A percentile compares a stretch with the other conserved stretches of the same genome.
Conservation (phyloP, 1,140 invertebrate species). For the Achroia grisella region DNA sequence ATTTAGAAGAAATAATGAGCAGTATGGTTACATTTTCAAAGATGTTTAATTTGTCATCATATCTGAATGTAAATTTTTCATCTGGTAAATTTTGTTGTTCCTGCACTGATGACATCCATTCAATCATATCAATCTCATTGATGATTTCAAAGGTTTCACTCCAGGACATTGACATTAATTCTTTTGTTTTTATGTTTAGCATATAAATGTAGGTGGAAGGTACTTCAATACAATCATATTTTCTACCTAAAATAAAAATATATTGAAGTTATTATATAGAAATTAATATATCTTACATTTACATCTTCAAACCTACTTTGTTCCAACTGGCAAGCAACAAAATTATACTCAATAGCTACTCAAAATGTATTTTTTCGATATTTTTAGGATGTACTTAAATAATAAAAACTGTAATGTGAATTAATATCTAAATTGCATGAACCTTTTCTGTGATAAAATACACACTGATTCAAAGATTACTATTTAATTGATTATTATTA, state of each 20-base stretch:
- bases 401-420: too few species aligned
- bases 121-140: conserved; percentile 18
- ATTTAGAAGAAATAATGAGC: conserved; percentile 2
- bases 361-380: too few species aligned
- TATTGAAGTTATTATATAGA: too few species aligned
- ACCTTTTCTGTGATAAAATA: too few species aligned
- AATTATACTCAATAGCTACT: too few species aligned
- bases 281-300: too few species aligned
- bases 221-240: conserved; percentile 78
- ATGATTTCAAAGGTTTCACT: conserved; percentile 5
- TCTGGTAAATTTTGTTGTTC: conserved; percentile 45
- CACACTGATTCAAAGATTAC: too few species aligned
- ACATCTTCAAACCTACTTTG: too few species aligned
- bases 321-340: too few species aligned
- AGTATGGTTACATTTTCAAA: conserved; percentile 18
- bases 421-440: too few species aligned
- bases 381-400: too few species aligned
- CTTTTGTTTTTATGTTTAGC: conserved; percentile 71
- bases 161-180: conserved; percentile 62
- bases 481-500: too few species aligned
- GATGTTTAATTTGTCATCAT: conserved; percentile 16
- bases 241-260: conserved; percentile 50
- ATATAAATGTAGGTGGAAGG: conserved; percentile 83
- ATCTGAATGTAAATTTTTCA: conserved; percentile 33
- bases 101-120: conserved; percentile 43